phyloP scores from a whole-genome alignment of 2,888 invertebrate genomes.

The Eurytoma californica region DNA sequence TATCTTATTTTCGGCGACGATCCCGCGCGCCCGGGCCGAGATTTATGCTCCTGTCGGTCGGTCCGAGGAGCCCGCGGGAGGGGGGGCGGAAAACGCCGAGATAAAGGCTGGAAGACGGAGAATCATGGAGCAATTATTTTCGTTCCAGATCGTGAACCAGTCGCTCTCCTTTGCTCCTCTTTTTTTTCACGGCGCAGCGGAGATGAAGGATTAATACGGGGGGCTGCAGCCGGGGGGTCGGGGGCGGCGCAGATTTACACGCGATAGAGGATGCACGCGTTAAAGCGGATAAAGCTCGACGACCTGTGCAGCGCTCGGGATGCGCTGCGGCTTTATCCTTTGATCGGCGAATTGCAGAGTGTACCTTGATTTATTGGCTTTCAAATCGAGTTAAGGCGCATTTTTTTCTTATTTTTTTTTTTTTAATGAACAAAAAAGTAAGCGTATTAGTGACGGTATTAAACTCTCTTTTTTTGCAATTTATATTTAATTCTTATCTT shows the following conservation, averaged over 20 bases:
- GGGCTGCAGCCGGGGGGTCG: slow-evolving; percentile 12
- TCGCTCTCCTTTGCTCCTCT: slow-evolving; percentile 40
- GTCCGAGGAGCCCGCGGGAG: slow-evolving; percentile 28
- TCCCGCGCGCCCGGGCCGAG: slow-evolving; percentile 62
- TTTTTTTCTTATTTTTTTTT: too few species aligned
- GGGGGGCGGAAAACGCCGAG: slow-evolving; percentile 46
- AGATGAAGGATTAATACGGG: slow-evolving; percentile 44
- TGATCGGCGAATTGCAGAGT: slow-evolving; percentile 1
- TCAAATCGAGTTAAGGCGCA: too few species aligned
- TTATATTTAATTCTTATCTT: too few species aligned
- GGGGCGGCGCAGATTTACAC: slow-evolving; percentile 31
- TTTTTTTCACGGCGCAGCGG: neutral
- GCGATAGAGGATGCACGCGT: slow-evolving; percentile 31
- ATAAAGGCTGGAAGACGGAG: slow-evolving; percentile 57
- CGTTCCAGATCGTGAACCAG: slow-evolving; percentile 67
- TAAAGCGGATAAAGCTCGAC: slow-evolving; percentile 32
- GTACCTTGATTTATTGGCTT: neutral
- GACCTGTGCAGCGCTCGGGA: slow-evolving; percentile 3
- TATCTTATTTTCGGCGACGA: slow-evolving; percentile 72
- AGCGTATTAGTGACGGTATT: too few species aligned
- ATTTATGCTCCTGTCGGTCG: slow-evolving; percentile 71
- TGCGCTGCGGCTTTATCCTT: slow-evolving; percentile 20
- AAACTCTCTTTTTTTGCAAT: too few species aligned
- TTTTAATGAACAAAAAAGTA: too few species aligned
- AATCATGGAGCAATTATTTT: slow-evolving; percentile 72